Evolutionary conservation across 2,888 invertebrate genomes (phyloP), one percentile per base, ranked within the genome.

Genomic region (Pristionchus maxplancki): DNA sequence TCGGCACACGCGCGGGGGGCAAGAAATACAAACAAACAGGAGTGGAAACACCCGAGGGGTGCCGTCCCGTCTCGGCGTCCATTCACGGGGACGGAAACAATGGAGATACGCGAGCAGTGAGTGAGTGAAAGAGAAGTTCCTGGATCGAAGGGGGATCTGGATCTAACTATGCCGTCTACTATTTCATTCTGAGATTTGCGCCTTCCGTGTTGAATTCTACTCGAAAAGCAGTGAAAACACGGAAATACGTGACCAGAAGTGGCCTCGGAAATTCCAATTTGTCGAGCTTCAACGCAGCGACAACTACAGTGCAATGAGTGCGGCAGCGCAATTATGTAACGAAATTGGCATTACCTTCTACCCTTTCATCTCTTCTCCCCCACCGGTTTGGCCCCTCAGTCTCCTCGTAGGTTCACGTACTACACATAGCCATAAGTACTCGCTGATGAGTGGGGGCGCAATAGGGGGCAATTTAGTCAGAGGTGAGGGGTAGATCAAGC

Each of bases 381-480:
- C 64, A 64, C 71, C 71, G 71, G 71, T 71, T 71, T 71, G 17
- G 64, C 64, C 71, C 31, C 24, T 6, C 71, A 37, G 71, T 71
- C 58, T 58, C 53, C 20, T 53, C 28, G 67, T 71, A 37, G 40
- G 71, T 71, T 71, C 37, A 20, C 71, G 71, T 71, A 71, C 6
- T 37, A 34, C 67, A 34, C 34, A 64, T 28, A 67, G 71, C 34
- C 34, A 37, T 71, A 37, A 71, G 71, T 71, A 34, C 34, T 34
- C 34, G 31, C 37, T 71, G 71, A 71, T 71, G 71, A 71, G 71
- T 34, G 71, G 71, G 62, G 71, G 71, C 64, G 64, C 71, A 71
- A 37, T 71, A 34, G 71, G 71, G n/a, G 31, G 64, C 71, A 71
- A 71, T 71, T 71, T 34, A 71, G 31, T 67, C 28, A 34, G 71